These are phyloP conservation scores for Digitonthophagus gazella DNA, from an alignment of 2,888 invertebrate species.

Conservation along the genomic window DNA sequence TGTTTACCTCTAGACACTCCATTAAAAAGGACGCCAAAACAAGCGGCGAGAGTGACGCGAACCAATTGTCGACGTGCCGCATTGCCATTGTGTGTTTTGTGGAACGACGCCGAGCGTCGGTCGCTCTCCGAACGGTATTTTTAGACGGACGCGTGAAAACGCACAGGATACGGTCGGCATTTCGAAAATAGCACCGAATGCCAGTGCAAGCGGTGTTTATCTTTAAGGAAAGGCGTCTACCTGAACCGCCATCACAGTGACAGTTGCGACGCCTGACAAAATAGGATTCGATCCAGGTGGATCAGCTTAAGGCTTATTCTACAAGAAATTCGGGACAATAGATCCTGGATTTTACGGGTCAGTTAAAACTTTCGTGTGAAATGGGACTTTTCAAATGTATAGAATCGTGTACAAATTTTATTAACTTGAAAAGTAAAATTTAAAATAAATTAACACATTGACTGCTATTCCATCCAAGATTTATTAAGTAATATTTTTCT, in stretches of 20 bases:
- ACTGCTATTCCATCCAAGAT: too few relatives aligned
- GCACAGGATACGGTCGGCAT: background rate
- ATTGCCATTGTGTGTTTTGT: conserved; percentile 1
- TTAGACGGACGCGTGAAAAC: conserved; percentile 2
- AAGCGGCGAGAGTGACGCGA: conserved; percentile 8
- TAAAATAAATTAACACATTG: too few relatives aligned
- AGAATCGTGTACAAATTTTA: background rate
- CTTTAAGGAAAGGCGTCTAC: background rate
- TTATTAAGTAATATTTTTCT: too few relatives aligned
- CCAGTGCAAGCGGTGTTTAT: background rate
- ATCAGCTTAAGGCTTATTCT: background rate
- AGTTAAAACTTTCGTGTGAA: background rate
- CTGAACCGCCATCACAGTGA: conserved; percentile 7
- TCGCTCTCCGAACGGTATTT: conserved; percentile 10
- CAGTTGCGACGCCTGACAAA: conserved; percentile 14
- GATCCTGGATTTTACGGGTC: conserved; percentile 3
- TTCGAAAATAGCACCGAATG: background rate
- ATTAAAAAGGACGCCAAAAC: conserved; percentile 14
- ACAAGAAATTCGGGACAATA: conserved; percentile 2
- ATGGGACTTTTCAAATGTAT: background rate
- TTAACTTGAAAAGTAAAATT: background rate
- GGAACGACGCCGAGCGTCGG: background rate
- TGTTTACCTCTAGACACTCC: conserved; percentile 5
- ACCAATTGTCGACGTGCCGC: conserved; percentile 10
- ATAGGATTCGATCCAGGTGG: conserved; percentile 10